A percentile compares a stretch with the other conserved stretches of the same genome.
Conservation (phyloP, 2,797 vertebrate genomes). For the Leptoclinus maculatus region DNA sequence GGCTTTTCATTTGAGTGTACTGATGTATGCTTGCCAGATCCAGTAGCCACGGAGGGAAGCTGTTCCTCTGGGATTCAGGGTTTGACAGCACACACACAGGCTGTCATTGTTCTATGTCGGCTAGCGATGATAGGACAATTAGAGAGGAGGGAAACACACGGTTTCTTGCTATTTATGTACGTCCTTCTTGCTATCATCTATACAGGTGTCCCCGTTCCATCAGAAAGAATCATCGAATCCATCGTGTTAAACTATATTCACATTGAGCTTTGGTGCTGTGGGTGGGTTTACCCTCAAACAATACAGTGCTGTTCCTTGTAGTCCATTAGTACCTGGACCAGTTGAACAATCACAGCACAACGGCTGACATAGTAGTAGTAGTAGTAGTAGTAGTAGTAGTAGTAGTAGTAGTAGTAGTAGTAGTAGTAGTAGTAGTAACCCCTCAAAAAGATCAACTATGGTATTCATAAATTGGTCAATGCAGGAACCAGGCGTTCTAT, state of each 20-base stretch:
- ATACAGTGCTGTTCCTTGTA: slow-evolving; percentile 22
- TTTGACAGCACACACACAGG: slow-evolving; percentile 79
- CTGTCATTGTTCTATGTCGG: slow-evolving; percentile 72
- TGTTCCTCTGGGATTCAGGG: slow-evolving; percentile 70
- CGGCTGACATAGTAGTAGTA: slow-evolving; percentile 14
- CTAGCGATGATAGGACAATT: slow-evolving; percentile 77
- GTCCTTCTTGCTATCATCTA: slow-evolving; percentile 45
- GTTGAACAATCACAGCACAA: slow-evolving; percentile 31
- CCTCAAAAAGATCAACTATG: too few relatives aligned
- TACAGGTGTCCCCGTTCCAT: slow-evolving; percentile 31
- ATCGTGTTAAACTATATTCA: slow-evolving; percentile 20
- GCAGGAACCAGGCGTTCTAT: too few relatives aligned
- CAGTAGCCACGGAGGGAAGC: slow-evolving; percentile 68
- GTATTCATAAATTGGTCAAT: too few relatives aligned
- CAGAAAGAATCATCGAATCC: slow-evolving; percentile 32
- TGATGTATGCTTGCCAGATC: slow-evolving; percentile 72
- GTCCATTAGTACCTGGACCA: slow-evolving; percentile 18
- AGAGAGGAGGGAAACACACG: slow-evolving; percentile 54
- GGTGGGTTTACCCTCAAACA: slow-evolving; percentile 17
- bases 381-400: too few relatives aligned
- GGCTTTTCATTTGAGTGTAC: slow-evolving; percentile 68
- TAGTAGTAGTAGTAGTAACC: too few relatives aligned
- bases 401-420: too few relatives aligned
- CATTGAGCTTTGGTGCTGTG: not conserved
- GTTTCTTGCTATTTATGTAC: slow-evolving; percentile 52